These are phyloP conservation scores for Hirundichthys speculiger DNA, from an alignment of 2,113 vertebrate species.

Conservation along the genomic window DNA sequence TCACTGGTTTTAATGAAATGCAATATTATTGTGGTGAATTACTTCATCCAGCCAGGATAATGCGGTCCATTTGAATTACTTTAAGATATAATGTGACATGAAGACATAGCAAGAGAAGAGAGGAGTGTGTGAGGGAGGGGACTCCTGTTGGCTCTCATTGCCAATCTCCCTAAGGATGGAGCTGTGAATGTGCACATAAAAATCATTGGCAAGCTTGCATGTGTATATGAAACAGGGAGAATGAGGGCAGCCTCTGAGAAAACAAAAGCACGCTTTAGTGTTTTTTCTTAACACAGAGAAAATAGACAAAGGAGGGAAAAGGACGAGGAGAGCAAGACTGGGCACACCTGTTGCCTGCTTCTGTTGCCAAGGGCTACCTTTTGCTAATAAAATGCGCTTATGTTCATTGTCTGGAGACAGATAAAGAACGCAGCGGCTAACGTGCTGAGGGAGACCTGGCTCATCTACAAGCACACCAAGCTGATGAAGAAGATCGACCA, in stretches of 20 bases:
- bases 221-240: conserved; percentile 48
- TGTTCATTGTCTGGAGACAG: conserved; percentile 74
- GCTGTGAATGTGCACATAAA: conserved; percentile 64
- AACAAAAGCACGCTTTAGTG: conserved; percentile 22
- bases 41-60: conserved; percentile 36
- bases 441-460: conserved; percentile 95
- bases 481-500: conserved; percentile 97
- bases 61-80: conserved; percentile 41
- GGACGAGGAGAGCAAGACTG: conserved; percentile 8
- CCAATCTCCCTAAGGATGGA: conserved; percentile 63
- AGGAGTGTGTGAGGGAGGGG: conserved; percentile 42
- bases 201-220: conserved; percentile 54
- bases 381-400: conserved; percentile 61
- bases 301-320: conserved; percentile 21
- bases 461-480: conserved; percentile 99
- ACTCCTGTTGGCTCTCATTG: conserved; percentile 60
- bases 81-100: conserved; percentile 41
- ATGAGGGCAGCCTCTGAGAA: conserved; percentile 52
- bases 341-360: conserved; percentile 54
- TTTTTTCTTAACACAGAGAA: conserved; percentile 40
- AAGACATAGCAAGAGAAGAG: conserved; percentile 26
- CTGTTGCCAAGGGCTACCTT: conserved; percentile 63
- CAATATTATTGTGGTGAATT: conserved; percentile 12
- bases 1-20: conserved; percentile 45
- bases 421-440: conserved; percentile 98